Base-by-base conservation (phyloP, 2,797 vertebrate species). In the Peromyscus nudipes region DNA sequence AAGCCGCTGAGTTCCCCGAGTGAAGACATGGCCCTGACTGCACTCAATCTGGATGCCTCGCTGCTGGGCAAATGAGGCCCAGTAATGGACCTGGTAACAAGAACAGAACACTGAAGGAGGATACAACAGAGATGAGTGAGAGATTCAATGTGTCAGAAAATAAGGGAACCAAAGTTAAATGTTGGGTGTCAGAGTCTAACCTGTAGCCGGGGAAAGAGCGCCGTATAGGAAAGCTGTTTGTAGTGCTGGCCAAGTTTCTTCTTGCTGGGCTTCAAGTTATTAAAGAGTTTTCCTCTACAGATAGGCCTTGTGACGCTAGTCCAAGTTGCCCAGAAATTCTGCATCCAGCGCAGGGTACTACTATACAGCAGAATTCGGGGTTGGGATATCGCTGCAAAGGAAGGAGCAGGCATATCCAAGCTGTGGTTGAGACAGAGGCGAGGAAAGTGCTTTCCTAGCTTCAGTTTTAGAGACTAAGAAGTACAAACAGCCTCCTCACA, bases 251-350 rank as follows among this genome's bases (percentile, higher is more conserved):
- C 99, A 89, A 99, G 99, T 98, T 99, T 99, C 98, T 99, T 99
- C 97, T 99, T 99, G 94, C 99, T 97, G 4, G 99, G 99, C 96
- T 99, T 99, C 98, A 99, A 98, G 98, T 99, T 99, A 97, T 99
- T 99, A 97, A 99, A 99, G 97, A 99, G 99, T 95, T 99, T 99
- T 83, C 99, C 99, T 62, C 99, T 99, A 98, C 99, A 99, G 98
- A 99, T 99, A 40, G 99, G 99, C 29, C 99, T 99, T 5, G 99
- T 99, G 57, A 99, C 99, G 0, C 99, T 99, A 92, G 99, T 99
- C 99, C 99, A 99, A 0, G 99, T 99, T 93, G 99, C 99, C 99
- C 99, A 99, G 91, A 99, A 99, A 98, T 99, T 99, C 97, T 99
- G 99, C 99, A 99, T 99, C 99, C 99, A 99, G 92, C 99, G 99